A percentile compares a stretch with the other conserved stretches of the same genome.
phyloP scores from a whole-genome alignment of 2,888 invertebrate species.

The Junonia oenone region DNA sequence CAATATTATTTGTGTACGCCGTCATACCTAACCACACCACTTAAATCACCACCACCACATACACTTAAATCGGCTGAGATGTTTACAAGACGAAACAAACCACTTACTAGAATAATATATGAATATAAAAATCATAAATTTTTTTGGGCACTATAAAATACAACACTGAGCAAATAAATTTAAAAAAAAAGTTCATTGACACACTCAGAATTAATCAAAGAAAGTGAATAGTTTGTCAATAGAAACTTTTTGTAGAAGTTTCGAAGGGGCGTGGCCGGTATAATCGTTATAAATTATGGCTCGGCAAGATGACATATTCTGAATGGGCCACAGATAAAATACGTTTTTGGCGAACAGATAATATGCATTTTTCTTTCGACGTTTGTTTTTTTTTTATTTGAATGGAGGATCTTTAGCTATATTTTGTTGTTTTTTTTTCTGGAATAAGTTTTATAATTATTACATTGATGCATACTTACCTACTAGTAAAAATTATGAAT shows the following conservation, averaged over 20 bases:
- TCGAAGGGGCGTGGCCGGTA: slow-evolving; percentile 52
- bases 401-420: neutral
- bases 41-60: too few species aligned
- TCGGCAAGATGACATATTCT: slow-evolving; percentile 41
- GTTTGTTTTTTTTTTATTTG: neutral
- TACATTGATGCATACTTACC: too few species aligned
- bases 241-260: slow-evolving; percentile 38
- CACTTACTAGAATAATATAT: too few species aligned
- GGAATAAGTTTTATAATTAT: too few species aligned
- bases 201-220: neutral
- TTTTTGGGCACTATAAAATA: neutral
- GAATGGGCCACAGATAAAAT: slow-evolving; percentile 35
- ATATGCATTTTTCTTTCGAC: slow-evolving; percentile 2
- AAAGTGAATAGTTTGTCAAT: slow-evolving; percentile 31
- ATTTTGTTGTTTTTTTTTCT: neutral
- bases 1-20: too few species aligned
- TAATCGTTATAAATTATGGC: slow-evolving; percentile 58
- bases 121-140: neutral
- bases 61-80: too few species aligned
- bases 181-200: slow-evolving; percentile 3
- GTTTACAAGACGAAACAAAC: too few species aligned
- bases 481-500: too few species aligned
- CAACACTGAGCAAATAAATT: neutral
- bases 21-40: too few species aligned
- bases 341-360: slow-evolving; percentile 11